Percentiles rank a stretch among this genome's conserved stretches.
These are phyloP conservation scores for Neolamprologus falcicula DNA, from an alignment of 2,113 vertebrate genomes.

Conservation along the genomic window DNA sequence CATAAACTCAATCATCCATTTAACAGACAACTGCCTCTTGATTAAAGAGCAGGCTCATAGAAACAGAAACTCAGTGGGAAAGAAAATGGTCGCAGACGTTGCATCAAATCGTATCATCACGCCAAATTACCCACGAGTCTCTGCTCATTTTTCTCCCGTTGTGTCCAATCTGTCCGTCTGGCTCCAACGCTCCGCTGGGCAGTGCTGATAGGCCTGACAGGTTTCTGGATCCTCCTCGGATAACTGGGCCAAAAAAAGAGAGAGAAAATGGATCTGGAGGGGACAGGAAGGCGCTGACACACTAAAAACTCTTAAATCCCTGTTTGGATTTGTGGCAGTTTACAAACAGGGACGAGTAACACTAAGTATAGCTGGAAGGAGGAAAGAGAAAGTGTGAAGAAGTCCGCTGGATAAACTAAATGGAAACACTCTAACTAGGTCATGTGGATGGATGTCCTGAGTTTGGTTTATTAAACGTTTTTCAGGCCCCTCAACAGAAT, in stretches of 20 bases:
- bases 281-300: neutral
- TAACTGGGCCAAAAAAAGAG: neutral
- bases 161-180: constrained; percentile 23
- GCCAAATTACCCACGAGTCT: constrained; percentile 33
- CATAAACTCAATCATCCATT: neutral
- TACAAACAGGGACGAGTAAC: neutral
- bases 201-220: neutral
- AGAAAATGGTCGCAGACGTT: neutral
- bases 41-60: neutral
- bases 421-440: neutral
- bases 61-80: neutral
- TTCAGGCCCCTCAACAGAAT: neutral
- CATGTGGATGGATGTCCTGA: neutral
- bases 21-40: neutral
- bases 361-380: neutral
- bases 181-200: neutral
- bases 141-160: constrained; percentile 26
- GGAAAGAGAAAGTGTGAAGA: neutral
- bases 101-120: constrained; percentile 16
- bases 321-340: neutral
- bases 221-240: neutral
- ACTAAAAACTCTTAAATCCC: neutral
- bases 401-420: neutral
- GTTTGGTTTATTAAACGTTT: neutral
- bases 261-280: neutral